Evolutionary conservation across 2,113 vertebrate species (phyloP).

Genomic region (Varanus komodoensis): DNA sequence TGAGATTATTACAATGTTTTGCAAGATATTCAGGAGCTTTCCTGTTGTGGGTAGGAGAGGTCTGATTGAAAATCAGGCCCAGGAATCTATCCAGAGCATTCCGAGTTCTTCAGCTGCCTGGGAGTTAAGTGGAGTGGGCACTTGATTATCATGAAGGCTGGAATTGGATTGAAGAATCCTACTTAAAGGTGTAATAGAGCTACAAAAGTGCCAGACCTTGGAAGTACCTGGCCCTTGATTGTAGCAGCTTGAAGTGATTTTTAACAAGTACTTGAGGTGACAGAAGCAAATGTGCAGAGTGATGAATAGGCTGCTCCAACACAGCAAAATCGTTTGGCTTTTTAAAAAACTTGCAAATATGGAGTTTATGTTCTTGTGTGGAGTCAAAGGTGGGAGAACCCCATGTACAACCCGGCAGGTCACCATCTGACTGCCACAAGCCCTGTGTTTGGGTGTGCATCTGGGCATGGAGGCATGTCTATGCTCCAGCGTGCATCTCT

Average conservation of each 20-base stretch:
- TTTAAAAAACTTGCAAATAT: constrained; percentile 75
- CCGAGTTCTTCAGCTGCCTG: constrained; percentile 74
- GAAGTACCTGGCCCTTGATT: constrained; percentile 85
- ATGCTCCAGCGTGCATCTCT: not conserved
- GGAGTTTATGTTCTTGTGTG: constrained; percentile 68
- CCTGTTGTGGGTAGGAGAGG: constrained; percentile 73
- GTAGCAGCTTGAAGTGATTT: constrained; percentile 86
- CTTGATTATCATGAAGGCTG: constrained; percentile 85
- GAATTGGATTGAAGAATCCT: constrained; percentile 83
- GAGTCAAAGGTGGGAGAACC: constrained; percentile 16
- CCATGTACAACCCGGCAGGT: no score
- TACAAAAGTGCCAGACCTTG: constrained; percentile 81
- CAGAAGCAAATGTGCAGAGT: constrained; percentile 82
- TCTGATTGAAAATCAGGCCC: constrained; percentile 82
- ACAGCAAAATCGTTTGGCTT: constrained; percentile 82
- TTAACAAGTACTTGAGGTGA: constrained; percentile 85
- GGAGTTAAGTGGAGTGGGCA: constrained; percentile 83
- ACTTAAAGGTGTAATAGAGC: constrained; percentile 81
- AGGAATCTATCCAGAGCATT: constrained; percentile 72
- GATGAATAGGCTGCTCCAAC: constrained; percentile 84
- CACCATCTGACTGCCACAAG: not conserved
- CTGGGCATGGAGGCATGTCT: not conserved
- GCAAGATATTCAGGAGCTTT: constrained; percentile 74
- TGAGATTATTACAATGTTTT: constrained; percentile 64
- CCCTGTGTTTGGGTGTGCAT: not conserved